Conservation (phyloP, 2,797 vertebrate genomes). For the Arctocebus calabarensis region DNA sequence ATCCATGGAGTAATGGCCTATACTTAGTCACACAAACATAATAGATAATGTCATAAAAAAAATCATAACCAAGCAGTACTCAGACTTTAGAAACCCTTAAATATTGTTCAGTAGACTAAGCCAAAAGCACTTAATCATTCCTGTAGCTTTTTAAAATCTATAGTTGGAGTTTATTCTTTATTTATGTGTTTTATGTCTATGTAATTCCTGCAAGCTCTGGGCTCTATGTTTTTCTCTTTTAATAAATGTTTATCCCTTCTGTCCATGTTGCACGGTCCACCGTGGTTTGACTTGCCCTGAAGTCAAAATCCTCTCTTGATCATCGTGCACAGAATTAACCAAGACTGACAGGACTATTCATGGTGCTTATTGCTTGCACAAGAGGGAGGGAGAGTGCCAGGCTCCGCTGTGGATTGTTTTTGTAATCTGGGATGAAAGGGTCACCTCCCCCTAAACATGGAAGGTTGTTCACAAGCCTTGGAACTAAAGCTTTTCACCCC, state of each 20-base stretch:
- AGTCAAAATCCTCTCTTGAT: conserved; percentile 74
- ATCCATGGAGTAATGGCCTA: not conserved
- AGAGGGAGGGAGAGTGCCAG: not conserved
- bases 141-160: not conserved
- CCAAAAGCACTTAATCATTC: not conserved
- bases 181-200: conserved; percentile 40
- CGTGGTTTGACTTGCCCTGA: conserved; percentile 61
- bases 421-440: conserved; percentile 42
- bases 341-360: conserved; percentile 64
- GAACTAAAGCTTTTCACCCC: not conserved
- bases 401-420: conserved; percentile 26
- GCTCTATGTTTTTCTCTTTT: conserved; percentile 50
- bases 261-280: not conserved
- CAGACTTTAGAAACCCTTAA: conserved; percentile 52
- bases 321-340: conserved; percentile 74
- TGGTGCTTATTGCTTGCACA: conserved; percentile 5
- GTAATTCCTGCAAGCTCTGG: not conserved
- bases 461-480: not conserved
- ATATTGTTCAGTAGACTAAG: conserved; percentile 22
- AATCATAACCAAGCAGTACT: conserved; percentile 19
- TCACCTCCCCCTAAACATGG: not conserved
- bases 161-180: conserved; percentile 29
- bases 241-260: conserved; percentile 41
- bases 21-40: not conserved
- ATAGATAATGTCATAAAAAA: not conserved